These are phyloP conservation scores for Tridacna crocea DNA, from an alignment of 2,888 invertebrate species.

Conservation along the genomic window DNA sequence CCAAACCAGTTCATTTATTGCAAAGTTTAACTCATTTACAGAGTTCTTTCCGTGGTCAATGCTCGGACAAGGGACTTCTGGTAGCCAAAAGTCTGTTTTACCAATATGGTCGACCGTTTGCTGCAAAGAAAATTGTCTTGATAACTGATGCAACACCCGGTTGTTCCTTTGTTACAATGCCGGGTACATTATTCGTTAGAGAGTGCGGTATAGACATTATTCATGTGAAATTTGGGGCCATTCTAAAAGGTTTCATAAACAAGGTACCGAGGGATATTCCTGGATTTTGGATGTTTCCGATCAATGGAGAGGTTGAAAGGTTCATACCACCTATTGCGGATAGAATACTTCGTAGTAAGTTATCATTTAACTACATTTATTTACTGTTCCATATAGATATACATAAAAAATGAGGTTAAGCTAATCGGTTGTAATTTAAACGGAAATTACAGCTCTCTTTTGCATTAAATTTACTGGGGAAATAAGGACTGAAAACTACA, in stretches of 20 bases:
- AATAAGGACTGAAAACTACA: too few relatives aligned
- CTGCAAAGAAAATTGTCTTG: constrained; percentile 52
- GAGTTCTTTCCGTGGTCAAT: constrained; percentile 54
- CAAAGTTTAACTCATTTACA: constrained; percentile 42
- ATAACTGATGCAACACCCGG: constrained; percentile 41
- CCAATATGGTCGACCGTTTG: constrained; percentile 57
- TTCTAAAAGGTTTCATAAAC: not conserved
- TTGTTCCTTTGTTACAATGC: constrained; percentile 42
- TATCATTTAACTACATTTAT: too few relatives aligned
- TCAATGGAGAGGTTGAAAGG: not conserved
- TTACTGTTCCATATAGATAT: too few relatives aligned
- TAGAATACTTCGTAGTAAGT: constrained; percentile 47
- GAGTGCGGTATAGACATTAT: constrained; percentile 59
- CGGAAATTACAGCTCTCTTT: too few relatives aligned
- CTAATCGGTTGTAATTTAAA: too few relatives aligned
- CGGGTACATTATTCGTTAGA: constrained; percentile 37
- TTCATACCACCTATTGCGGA: constrained; percentile 37
- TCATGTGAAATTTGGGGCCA: constrained; percentile 46
- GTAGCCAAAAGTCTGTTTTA: constrained; percentile 58
- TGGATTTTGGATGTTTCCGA: constrained; percentile 40
- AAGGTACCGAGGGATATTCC: not conserved
- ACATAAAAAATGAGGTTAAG: too few relatives aligned
- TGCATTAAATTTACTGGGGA: too few relatives aligned
- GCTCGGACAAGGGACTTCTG: constrained; percentile 51
- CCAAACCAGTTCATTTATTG: constrained; percentile 40